Evolutionary conservation across 2,113 vertebrate genomes (phyloP), one percentile per base, ranked within the genome.

Genomic region (Tangachromis dhanisi): DNA sequence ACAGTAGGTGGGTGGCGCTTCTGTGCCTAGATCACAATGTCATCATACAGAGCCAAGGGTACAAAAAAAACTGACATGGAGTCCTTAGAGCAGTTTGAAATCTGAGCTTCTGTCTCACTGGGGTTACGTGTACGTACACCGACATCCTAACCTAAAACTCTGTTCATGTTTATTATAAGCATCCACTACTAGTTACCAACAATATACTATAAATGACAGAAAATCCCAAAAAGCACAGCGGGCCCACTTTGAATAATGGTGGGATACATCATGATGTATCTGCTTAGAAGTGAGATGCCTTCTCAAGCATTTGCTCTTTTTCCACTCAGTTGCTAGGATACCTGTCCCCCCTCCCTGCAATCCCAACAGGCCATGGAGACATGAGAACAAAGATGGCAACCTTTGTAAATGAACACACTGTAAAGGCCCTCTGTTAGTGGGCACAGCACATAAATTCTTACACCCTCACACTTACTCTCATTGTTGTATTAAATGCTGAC

Each of bases 311-410:
- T 90, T 80, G 14, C 73, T 86, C 87, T 31, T 87, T 93, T 73
- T 94, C 10, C 87, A 31, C 85, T 88, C 88, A 14, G 96, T 97
- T 97, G 96, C 97, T 97, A 97, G 95, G 97, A 92, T 95, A 97
- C 92, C 89, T 88, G 85, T 85, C 93, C 86, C n/a, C 5, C 91
- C 86, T 93, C 83, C 86, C 92, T 87, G 90, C 91, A 86, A 93
- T 96, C 94, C 93, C 93, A 90, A 59, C 88, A 92, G 90, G 93
- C 95, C 93, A 89, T 14, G 63, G 87, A 95, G 92, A 90, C 63
- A 82, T 79, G 86, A 86, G 91, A 95, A 97, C 87, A 97, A 97
- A 97, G 94, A 95, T 94, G 95, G 91, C 87, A 90, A 91, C 90
- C 91, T 92, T 93, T 93, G 80, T 81, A 91, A 92, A 90, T 63